phyloP scores from a whole-genome alignment of 2,888 invertebrate genomes.

The Euproctis similis region DNA sequence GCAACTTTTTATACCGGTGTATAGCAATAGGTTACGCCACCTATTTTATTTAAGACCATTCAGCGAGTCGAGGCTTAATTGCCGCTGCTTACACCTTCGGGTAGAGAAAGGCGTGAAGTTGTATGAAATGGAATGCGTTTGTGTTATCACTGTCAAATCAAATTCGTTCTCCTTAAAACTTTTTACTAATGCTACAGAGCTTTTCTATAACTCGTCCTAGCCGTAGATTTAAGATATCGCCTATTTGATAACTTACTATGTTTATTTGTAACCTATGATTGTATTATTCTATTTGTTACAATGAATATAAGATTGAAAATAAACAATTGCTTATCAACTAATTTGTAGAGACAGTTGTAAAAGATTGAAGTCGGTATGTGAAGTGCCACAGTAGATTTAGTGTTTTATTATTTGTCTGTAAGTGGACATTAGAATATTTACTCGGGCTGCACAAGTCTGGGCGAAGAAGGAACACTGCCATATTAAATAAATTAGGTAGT shows the following conservation, averaged over 20 bases:
- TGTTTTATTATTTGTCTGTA: slow-evolving; percentile 23
- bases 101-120: too few relatives aligned
- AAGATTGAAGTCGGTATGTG: too few relatives aligned
- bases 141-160: too few relatives aligned
- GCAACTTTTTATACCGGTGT: too few relatives aligned
- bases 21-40: too few relatives aligned
- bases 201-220: slow-evolving; percentile 25
- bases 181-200: too few relatives aligned
- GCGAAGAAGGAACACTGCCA: slow-evolving; percentile 21
- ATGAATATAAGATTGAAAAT: background rate
- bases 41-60: too few relatives aligned
- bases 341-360: background rate
- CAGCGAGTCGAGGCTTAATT: too few relatives aligned
- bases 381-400: slow-evolving; percentile 44
- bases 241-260: slow-evolving; percentile 22
- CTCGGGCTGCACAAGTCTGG: too few relatives aligned
- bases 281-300: background rate
- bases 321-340: background rate
- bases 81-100: too few relatives aligned
- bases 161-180: too few relatives aligned
- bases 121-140: too few relatives aligned
- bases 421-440: slow-evolving; percentile 20
- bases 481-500: slow-evolving; percentile 25
- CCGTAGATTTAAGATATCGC: slow-evolving; percentile 24
- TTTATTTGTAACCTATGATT: slow-evolving; percentile 16